Conservation (phyloP, 1,140 invertebrate genomes). For the Dendroctonus valens region DNA sequence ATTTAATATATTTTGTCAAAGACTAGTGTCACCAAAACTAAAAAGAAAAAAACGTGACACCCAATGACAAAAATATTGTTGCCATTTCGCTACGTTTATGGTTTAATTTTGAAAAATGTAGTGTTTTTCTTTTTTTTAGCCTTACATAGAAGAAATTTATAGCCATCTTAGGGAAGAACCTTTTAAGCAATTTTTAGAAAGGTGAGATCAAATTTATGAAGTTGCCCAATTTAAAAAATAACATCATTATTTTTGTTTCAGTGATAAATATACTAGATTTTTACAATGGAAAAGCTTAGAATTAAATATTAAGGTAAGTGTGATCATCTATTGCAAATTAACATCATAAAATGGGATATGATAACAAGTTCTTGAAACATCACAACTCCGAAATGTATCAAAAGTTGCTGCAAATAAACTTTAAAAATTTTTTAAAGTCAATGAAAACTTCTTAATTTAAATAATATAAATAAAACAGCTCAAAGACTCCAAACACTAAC, state of each 20-base stretch:
- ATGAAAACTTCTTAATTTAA: too few relatives aligned
- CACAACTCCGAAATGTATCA: not conserved
- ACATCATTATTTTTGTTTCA: constrained; percentile 58
- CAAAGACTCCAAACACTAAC: too few relatives aligned
- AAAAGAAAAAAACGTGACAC: too few relatives aligned
- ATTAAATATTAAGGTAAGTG: constrained; percentile 94
- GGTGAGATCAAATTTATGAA: constrained; percentile 59
- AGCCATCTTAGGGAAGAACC: constrained; percentile 93
- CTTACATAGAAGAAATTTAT: constrained; percentile 99
- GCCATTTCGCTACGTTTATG: too few relatives aligned
- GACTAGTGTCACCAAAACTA: too few relatives aligned
- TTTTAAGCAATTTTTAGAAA: constrained; percentile 97
- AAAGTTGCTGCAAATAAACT: not conserved
- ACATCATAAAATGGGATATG: not conserved
- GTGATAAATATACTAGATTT: constrained; percentile 99
- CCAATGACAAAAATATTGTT: too few relatives aligned
- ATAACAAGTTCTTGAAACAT: too few relatives aligned
- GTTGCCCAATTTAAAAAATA: not conserved
- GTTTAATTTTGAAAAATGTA: too few relatives aligned
- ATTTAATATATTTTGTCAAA: too few relatives aligned
- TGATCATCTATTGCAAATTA: too few relatives aligned
- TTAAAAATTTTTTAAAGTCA: too few relatives aligned
- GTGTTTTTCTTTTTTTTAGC: constrained; percentile 63
- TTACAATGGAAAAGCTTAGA: constrained; percentile 99
- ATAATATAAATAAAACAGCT: too few relatives aligned